phyloP scores from a whole-genome alignment of 2,797 vertebrate species.

The Gallirallus australis region DNA sequence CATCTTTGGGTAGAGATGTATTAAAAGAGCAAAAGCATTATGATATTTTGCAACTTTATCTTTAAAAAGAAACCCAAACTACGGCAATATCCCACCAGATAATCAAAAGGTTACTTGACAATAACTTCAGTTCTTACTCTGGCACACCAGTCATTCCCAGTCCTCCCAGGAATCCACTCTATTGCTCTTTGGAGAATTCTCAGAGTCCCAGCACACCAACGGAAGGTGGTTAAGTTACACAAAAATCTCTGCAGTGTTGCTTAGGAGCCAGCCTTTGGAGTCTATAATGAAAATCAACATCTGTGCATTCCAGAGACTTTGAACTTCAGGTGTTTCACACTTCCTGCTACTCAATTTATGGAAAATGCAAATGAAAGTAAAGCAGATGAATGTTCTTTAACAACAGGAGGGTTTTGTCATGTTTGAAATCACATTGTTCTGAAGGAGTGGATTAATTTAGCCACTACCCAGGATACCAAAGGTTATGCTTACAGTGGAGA shows the following conservation, averaged over 20 bases:
- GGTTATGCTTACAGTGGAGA: constrained; percentile 54
- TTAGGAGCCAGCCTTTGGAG: constrained; percentile 47
- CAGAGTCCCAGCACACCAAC: constrained; percentile 2
- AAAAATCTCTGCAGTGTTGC: constrained; percentile 51
- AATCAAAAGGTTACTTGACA: constrained; percentile 72
- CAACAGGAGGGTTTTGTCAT: constrained; percentile 54
- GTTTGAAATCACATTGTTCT: constrained; percentile 41
- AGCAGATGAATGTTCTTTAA: constrained; percentile 66
- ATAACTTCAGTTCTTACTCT: constrained; percentile 27
- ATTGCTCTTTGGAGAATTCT: constrained; percentile 53
- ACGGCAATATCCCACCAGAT: constrained; percentile 28
- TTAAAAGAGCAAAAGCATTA: background rate
- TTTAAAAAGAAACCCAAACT: background rate
- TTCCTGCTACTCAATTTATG: constrained; percentile 73
- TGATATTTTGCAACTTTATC: background rate
- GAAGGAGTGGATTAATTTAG: constrained; percentile 64
- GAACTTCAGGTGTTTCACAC: constrained; percentile 68
- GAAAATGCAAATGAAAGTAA: constrained; percentile 72
- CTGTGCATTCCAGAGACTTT: constrained; percentile 52
- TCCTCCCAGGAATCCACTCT: constrained; percentile 31
- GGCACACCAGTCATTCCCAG: background rate
- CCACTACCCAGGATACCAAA: constrained; percentile 61
- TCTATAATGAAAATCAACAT: constrained; percentile 37
- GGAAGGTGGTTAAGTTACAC: constrained; percentile 63
- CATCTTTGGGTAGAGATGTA: background rate